These are phyloP conservation scores for Athripsodes cinereus DNA, from an alignment of 2,888 invertebrate species.

Conservation along the genomic window DNA sequence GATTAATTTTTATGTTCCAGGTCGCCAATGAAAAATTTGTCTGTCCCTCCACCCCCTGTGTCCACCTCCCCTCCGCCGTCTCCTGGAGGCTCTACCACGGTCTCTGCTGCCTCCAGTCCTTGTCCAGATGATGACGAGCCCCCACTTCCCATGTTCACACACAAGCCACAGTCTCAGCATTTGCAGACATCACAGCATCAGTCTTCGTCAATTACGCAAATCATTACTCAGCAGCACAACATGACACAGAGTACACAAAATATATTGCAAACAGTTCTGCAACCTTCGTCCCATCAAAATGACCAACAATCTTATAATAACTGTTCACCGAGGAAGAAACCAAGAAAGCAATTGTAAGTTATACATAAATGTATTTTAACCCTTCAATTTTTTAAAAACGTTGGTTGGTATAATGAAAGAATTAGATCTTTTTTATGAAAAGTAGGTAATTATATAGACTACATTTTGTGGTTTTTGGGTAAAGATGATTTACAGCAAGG, in stretches of 20 bases:
- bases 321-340: slow-evolving; percentile 78
- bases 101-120: slow-evolving; percentile 81
- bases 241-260: slow-evolving; percentile 4
- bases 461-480: too few species aligned
- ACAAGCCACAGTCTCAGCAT: not conserved
- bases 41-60: slow-evolving; percentile 33
- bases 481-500: too few species aligned
- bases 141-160: slow-evolving; percentile 31
- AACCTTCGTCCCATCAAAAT: slow-evolving; percentile 5
- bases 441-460: too few species aligned
- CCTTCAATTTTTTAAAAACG: not conserved
- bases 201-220: not conserved
- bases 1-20: slow-evolving; percentile 29
- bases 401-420: too few species aligned
- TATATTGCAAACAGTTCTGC: not conserved
- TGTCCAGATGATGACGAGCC: slow-evolving; percentile 55
- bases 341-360: slow-evolving; percentile 78
- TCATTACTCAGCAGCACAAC: slow-evolving; percentile 7
- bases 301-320: slow-evolving; percentile 33
- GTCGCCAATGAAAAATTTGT: slow-evolving; percentile 49
- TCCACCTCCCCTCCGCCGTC: slow-evolving; percentile 32
- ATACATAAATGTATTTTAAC: not conserved
- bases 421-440: too few species aligned
- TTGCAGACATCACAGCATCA: not conserved
- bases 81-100: slow-evolving; percentile 72